Conservation (phyloP, 1,140 invertebrate species). For the Lepidostoma basale region DNA sequence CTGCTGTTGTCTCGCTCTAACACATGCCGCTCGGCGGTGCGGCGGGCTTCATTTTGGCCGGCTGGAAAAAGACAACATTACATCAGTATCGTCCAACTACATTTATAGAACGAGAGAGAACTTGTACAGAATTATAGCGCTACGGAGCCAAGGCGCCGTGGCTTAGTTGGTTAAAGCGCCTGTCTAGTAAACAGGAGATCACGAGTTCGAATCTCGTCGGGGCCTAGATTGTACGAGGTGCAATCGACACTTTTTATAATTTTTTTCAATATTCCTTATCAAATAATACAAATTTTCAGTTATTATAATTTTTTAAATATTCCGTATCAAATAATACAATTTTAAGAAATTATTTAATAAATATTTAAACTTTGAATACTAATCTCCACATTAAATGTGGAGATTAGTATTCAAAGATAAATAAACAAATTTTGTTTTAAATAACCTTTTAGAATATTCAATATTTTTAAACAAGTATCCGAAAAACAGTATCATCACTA, state of each 20-base stretch:
- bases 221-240: conserved; percentile 1
- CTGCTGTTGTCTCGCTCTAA: conserved; percentile 34
- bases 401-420: no score
- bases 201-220: conserved; percentile 40
- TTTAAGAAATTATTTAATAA: no score
- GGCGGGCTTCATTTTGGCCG: background rate
- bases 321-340: no score
- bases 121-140: background rate
- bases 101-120: background rate
- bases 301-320: no score
- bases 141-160: conserved; percentile 39
- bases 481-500: no score
- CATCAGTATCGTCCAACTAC: background rate
- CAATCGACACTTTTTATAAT: background rate
- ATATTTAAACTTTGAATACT: no score
- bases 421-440: no score
- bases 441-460: no score
- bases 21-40: background rate
- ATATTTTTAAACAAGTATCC: no score
- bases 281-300: no score
- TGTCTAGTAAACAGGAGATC: conserved; percentile 42
- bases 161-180: conserved; percentile 55
- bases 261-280: background rate
- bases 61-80: conserved; percentile 8
- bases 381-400: no score